These are phyloP conservation scores for Cygnus atratus DNA, from an alignment of 2,113 vertebrate genomes.

Conservation along the genomic window DNA sequence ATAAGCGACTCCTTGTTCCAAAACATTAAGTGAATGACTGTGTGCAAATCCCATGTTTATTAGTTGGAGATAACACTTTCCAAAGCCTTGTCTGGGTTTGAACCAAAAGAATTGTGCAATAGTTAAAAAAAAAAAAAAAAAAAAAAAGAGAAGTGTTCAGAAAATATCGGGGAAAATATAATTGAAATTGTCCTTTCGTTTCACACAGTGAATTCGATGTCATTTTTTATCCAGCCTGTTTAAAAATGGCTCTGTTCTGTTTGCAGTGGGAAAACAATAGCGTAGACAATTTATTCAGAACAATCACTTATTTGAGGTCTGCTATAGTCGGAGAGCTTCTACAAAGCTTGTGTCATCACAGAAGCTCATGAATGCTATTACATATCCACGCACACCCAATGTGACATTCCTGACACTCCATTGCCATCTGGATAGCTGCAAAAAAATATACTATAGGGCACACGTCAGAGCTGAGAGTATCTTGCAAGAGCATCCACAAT, in stretches of 20 bases:
- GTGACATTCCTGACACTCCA: not conserved
- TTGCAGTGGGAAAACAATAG: slow-evolving; percentile 44
- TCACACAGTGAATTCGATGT: not conserved
- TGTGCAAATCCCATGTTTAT: not conserved
- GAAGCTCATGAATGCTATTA: slow-evolving; percentile 2
- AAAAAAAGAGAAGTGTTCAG: not conserved
- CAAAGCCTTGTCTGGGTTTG: not conserved
- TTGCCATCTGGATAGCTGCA: not conserved
- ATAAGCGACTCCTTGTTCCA: slow-evolving; percentile 9
- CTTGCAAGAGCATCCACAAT: not conserved
- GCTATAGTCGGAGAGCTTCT: slow-evolving; percentile 8
- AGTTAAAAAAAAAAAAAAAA: not conserved
- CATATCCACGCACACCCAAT: not conserved
- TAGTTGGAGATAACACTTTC: not conserved
- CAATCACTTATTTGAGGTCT: slow-evolving; percentile 33
- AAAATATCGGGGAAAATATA: slow-evolving; percentile 6
- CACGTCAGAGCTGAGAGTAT: not conserved
- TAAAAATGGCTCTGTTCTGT: slow-evolving; percentile 38
- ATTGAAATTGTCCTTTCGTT: not conserved
- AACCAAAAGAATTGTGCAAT: not conserved
- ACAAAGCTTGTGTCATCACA: not conserved
- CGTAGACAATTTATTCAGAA: slow-evolving; percentile 21
- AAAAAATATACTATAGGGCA: not conserved
- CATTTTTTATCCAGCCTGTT: slow-evolving; percentile 18
- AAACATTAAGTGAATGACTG: slow-evolving; percentile 9